A percentile compares a stretch with the other conserved stretches of the same genome.
phyloP scores from a whole-genome alignment of 2,797 vertebrate species.

The Anguilla megastoma region DNA sequence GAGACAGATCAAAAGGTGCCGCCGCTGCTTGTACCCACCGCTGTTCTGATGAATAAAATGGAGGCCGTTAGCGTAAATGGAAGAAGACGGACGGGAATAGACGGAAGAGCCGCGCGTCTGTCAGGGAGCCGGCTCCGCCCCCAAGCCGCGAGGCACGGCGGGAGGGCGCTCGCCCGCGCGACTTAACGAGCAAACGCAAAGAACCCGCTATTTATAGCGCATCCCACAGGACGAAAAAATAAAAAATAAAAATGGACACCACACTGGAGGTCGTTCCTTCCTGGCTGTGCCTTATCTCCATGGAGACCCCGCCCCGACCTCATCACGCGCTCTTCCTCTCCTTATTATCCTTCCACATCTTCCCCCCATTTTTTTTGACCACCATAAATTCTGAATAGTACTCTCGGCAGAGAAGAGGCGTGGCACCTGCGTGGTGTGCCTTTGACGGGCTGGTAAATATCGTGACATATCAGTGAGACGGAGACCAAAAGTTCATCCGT shows the following conservation, averaged over 20 bases:
- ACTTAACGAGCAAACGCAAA: neutral
- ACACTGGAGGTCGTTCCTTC: neutral
- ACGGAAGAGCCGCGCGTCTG: neutral
- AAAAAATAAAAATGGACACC: too few species aligned
- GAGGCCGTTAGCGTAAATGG: neutral
- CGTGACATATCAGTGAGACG: neutral
- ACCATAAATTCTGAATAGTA: neutral
- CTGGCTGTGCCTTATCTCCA: neutral
- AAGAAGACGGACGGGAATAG: neutral
- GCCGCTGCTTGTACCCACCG: neutral
- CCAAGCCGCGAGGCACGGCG: neutral
- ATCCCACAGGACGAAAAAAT: neutral
- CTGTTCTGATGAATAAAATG: conserved; percentile 23
- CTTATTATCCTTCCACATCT: neutral
- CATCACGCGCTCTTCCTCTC: neutral
- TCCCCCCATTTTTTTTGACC: neutral
- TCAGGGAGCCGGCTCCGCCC: neutral
- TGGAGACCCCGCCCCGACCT: neutral
- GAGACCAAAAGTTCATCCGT: neutral
- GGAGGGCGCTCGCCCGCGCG: neutral
- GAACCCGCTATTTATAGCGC: neutral
- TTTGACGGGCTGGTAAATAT: neutral
- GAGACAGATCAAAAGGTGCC: neutral
- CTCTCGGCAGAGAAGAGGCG: neutral
- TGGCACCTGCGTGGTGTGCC: neutral